A percentile compares a stretch with the other conserved stretches of the same genome.
These are phyloP conservation scores for Tachyglossus aculeatus DNA, from an alignment of 2,797 vertebrate species.

Conservation along the genomic window DNA sequence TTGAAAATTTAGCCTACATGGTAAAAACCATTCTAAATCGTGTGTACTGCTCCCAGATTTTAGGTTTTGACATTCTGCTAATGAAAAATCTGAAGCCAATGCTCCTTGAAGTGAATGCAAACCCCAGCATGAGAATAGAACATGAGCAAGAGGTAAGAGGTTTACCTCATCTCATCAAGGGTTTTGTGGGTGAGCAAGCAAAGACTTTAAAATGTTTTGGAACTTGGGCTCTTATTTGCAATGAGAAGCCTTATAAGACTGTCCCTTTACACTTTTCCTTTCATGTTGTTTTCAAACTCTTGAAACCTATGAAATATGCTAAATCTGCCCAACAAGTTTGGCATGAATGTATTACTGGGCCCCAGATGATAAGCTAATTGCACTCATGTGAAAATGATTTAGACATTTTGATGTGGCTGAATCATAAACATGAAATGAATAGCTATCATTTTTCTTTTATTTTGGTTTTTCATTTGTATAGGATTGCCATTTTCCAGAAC, in stretches of 20 bases:
- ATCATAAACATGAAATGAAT: conserved; percentile 53
- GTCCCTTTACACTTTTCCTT: conserved; percentile 65
- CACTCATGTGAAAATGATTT: conserved; percentile 65
- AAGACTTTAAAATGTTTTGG: conserved; percentile 26
- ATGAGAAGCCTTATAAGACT: conserved; percentile 58
- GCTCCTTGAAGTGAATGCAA: conserved; percentile 95
- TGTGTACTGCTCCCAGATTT: conserved; percentile 80
- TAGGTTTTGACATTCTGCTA: conserved; percentile 97
- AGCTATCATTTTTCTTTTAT: not conserved
- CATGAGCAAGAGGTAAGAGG: conserved; percentile 90
- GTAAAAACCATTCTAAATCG: conserved; percentile 45
- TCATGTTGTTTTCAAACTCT: conserved; percentile 61
- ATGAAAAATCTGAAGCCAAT: conserved; percentile 96
- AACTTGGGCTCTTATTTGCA: conserved; percentile 59
- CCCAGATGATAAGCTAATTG: conserved; percentile 67
- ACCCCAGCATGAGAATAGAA: conserved; percentile 98
- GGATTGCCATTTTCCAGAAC: not conserved
- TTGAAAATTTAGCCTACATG: not conserved
- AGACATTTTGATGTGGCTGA: conserved; percentile 53
- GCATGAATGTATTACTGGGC: conserved; percentile 68
- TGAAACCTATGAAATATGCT: conserved; percentile 58
- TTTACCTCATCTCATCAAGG: not conserved
- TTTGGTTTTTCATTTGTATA: conserved; percentile 4
- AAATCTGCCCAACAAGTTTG: conserved; percentile 69
- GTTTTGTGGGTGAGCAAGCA: not conserved